Base-by-base conservation (phyloP, 1,140 invertebrate genomes). In the Pseudachorutes palmiensis region DNA sequence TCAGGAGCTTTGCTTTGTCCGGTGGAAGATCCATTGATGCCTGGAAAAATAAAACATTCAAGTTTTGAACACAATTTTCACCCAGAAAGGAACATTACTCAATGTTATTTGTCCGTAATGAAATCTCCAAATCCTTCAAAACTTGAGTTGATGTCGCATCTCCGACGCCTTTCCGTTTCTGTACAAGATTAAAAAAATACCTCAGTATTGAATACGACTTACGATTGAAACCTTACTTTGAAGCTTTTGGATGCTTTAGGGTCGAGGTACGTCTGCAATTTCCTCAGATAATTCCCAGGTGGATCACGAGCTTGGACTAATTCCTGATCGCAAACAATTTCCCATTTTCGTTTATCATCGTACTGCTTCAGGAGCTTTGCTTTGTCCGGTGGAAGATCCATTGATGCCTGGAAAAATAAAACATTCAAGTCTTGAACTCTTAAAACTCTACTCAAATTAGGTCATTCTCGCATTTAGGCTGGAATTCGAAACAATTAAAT, bases 341-440 rank as follows among this genome's bases (percentile, higher is more conserved):
- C 96, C 95, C 96, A 99, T 81, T 99, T 99, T 78, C 97, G 98
- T 76, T 97, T 92, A 77, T 93, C 88, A 80, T 98, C 93, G 78
- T 98, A 98, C 77, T 93, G 91, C 75, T 93, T 92, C 57, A 99
- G 82, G 9, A 98, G 83, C 81, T 98, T 98, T 67, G 94, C 93
- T 81, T 99, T 99, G 80, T 99, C 97, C 22, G 96, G 94, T 16
- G 97, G 97, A 71, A 99, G 82, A 81, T 99, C 97, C 96, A 99
- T 99, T 29, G 91, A 94, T 57, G 91, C 91, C 92, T 96, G 81
- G 74, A 82, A 64, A n/a, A n/a, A n/a, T n/a, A n/a, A n/a, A n/a
- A n/a, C n/a, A n/a, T n/a, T n/a, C n/a, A n/a, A n/a, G n/a, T n/a
- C n/a, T n/a, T n/a, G n/a, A n/a, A n/a, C n/a, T n/a, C n/a, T n/a